These are phyloP conservation scores for Rousettus madagascariensis DNA, from an alignment of 2,797 vertebrate species.

Conservation along the genomic window DNA sequence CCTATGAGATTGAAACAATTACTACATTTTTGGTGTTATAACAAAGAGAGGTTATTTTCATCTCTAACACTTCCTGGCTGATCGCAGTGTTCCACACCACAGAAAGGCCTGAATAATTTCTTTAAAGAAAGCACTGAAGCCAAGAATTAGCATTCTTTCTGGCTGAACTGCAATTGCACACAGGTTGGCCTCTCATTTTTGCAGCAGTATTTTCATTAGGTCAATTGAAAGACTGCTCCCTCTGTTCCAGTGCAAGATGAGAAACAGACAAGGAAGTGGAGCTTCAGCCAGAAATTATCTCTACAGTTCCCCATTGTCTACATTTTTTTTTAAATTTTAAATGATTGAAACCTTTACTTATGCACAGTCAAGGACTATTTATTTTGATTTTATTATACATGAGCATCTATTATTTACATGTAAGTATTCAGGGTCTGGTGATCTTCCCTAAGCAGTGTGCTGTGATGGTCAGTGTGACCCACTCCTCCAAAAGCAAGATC, in stretches of 20 bases:
- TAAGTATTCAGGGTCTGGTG: background rate
- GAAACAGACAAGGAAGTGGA: background rate
- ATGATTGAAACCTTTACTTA: background rate
- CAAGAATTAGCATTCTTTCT: conserved; percentile 90
- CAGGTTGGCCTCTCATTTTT: conserved; percentile 85
- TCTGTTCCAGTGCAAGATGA: background rate
- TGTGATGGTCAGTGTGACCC: background rate
- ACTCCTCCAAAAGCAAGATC: background rate
- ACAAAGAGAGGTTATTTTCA: conserved; percentile 84
- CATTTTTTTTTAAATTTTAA: background rate
- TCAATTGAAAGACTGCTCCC: background rate
- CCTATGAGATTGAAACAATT: background rate
- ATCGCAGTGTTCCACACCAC: conserved; percentile 82
- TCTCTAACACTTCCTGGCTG: conserved; percentile 81
- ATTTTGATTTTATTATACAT: background rate
- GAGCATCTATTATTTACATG: background rate
- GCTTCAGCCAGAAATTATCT: background rate
- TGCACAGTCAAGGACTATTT: background rate
- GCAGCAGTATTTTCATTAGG: conserved; percentile 29
- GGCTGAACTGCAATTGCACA: conserved; percentile 80
- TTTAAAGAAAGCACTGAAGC: conserved; percentile 88
- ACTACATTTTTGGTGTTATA: conserved; percentile 51
- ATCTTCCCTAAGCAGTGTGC: background rate
- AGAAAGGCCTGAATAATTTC: conserved; percentile 83
- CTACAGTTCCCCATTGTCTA: background rate